Base-by-base conservation (phyloP, 1,140 invertebrate genomes). In the Bombus pascuorum region DNA sequence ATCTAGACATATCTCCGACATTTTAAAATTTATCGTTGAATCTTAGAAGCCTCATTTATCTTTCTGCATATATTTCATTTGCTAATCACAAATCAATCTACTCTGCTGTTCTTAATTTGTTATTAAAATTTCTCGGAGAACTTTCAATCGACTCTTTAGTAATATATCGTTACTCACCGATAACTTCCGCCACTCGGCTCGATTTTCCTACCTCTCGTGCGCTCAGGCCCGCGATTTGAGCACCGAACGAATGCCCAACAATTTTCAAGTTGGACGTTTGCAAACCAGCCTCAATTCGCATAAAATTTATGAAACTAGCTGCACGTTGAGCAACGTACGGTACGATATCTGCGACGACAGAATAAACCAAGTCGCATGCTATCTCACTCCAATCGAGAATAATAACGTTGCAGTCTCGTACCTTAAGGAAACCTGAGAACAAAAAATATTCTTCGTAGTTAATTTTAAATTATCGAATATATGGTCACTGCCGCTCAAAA, bases 231-330 rank as follows among this genome's bases (percentile, higher is more conserved):
- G 96, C 95, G 3, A 97, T 94, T 85, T 97, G 97, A 12, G 96
- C 97, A 15, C 97, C 97, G 34, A 97, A 95, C 86, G 97, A 97
- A 87, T 97, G 97, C 9, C 97, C 97, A 74, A 97, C 95, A 0
- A 97, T 88, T 90, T 97, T 96, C 1, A 97, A 94, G 78, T 96
- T 94, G 66, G 96, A 93, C 71, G 96, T 95, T 6, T 95, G 93
- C 1, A 97, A 94, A 8, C 95, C 95, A 47, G 95, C 94, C 32
- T 91, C 87, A 2, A 78, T 75, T 34, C 95, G 90, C 32, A 97
- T 87, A 89, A 95, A 95, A 42, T 94, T 92, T 22, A 97, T 86
- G 71, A 97, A 96, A 65, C 94, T 89, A 18, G 95, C 96, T 15
- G 96, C 44, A 3, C 92, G 90, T 34, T 93, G 81, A 0, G 96